Base-by-base conservation (phyloP, 2,888 invertebrate genomes). In the Limenitis camilla region DNA sequence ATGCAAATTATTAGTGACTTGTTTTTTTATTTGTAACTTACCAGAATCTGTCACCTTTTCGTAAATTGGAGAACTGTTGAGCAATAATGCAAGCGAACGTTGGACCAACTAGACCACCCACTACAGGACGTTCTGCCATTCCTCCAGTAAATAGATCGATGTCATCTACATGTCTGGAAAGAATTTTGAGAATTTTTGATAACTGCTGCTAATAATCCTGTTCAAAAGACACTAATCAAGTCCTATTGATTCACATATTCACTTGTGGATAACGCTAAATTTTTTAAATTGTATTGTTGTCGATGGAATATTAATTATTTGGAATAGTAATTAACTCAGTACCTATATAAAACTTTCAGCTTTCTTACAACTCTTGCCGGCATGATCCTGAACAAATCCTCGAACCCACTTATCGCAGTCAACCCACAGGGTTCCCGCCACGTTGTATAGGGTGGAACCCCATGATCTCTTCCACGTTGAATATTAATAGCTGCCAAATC, bases 81-180 rank as follows among this genome's bases (percentile, higher is more conserved):
- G 94, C 96, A 41, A 96, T 93, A 50, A 96, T 93, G 69, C 96
- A 96, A 30, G 94, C 94, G 65, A 96, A 95, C 0, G 95, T 94
- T 0, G 96, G 95, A 0, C 96, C 96, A 0, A 96, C 94, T 2
- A 96, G 78, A 0, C 94, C 95, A 1, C 93, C 93, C 0, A 91
- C 81, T 0, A 96, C 92, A 0, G 95, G 94, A 35, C 92, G 90
- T 68, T 96, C 96, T 0, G 95, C 92, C 69, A 96, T 89, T 0
- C 94, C 96, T 6, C 93, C 96, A 0, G 95, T 91, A 70, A 94
- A 96, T 1, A 96, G 81, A 71, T 96, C 96, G 53, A 96, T 91
- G 69, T 96, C 96, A 52, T 94, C 93, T 0, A 95, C 91, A 57
- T 92, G 89, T 30, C 91, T 88, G 64, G 5, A 71, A 74, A 19